A percentile compares a stretch with the other conserved stretches of the same genome.
Conservation (phyloP, 2,888 invertebrate genomes). For the Elegia similella region DNA sequence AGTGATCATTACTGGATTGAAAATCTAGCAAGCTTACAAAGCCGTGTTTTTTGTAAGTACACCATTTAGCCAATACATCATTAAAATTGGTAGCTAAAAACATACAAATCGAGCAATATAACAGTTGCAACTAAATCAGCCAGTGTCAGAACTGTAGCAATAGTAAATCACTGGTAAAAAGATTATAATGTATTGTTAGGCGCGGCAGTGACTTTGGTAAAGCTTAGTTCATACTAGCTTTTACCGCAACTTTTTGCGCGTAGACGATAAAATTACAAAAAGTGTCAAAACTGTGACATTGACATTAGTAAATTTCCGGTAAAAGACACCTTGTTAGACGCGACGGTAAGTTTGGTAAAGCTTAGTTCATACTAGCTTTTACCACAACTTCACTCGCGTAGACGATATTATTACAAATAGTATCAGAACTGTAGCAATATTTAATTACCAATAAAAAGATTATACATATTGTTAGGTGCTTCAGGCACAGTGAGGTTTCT, state of each 20-base stretch:
- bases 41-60: too few species aligned
- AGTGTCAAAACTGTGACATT: slow-evolving; percentile 3
- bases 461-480: too few species aligned
- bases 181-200: slow-evolving; percentile 13
- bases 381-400: too few species aligned
- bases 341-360: neutral
- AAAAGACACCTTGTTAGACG: slow-evolving; percentile 10
- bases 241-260: too few species aligned
- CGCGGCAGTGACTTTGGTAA: neutral
- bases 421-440: neutral
- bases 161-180: slow-evolving; percentile 8
- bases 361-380: neutral
- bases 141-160: slow-evolving; percentile 1
- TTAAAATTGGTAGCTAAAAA: neutral
- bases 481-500: too few species aligned
- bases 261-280: too few species aligned
- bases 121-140: slow-evolving; percentile 7
- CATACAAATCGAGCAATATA: neutral
- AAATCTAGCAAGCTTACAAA: too few species aligned
- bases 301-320: slow-evolving; percentile 1
- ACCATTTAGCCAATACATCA: neutral
- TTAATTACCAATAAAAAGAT: too few species aligned
- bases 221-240: neutral
- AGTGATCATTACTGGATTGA: too few species aligned
- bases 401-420: too few species aligned